Percentiles rank a stretch among this genome's conserved stretches.
phyloP scores from a whole-genome alignment of 2,113 vertebrate genomes.

The Ctenomys sociabilis region DNA sequence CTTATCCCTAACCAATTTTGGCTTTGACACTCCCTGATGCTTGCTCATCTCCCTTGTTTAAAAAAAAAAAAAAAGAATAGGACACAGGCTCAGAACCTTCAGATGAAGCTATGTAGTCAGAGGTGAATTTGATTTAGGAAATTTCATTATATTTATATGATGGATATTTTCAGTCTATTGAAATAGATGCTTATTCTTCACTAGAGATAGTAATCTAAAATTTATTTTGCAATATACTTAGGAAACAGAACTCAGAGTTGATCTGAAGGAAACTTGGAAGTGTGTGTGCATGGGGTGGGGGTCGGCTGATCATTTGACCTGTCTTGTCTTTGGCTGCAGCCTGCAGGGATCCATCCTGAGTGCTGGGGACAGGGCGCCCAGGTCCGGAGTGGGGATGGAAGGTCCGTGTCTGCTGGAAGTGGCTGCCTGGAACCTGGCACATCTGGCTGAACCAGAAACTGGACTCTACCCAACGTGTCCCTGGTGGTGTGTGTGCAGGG shows the following conservation, averaged over 20 bases:
- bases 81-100: background rate
- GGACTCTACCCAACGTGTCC: background rate
- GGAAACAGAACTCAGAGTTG: background rate
- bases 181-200: background rate
- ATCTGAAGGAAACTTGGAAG: background rate
- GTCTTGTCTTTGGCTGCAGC: background rate
- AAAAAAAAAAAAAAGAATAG: background rate
- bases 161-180: background rate
- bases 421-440: background rate
- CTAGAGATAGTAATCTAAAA: background rate
- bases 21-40: background rate
- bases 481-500: background rate
- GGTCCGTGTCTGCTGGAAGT: accelerated
- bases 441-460: accelerated
- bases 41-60: background rate
- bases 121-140: background rate
- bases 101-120: background rate
- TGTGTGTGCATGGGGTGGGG: background rate
- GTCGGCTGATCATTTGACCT: background rate
- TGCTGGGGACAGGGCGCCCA: background rate
- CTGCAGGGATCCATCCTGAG: background rate
- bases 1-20: background rate
- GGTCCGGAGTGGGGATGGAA: accelerated
- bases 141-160: background rate
- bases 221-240: background rate